Base-by-base conservation (phyloP, 2,113 vertebrate genomes). In the Tragulus kanchil region DNA sequence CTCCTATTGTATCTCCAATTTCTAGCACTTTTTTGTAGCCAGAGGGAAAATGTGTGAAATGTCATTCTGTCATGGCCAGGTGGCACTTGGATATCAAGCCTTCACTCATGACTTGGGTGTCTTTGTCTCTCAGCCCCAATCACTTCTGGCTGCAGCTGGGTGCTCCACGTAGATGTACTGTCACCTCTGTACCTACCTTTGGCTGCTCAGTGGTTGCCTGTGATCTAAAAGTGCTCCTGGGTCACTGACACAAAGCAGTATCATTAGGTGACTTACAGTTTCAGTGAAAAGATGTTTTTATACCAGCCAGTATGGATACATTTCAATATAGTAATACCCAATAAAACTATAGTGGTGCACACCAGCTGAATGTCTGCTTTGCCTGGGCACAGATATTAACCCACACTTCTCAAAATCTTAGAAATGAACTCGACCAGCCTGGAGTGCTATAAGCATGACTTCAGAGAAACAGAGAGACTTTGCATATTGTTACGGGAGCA, bases 91-190 rank as follows among this genome's bases (percentile, higher is more conserved):
- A 10, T 42, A 54, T 17, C 17, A 91, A 42, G 48, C 77, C 16
- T 61, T 78, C 4, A 15, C 31, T 65, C 23, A 15, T 2, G 25
- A 16, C 12, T 25, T 9, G 15, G 59, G 65, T 26, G 31, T 21
- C 36, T 58, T 28, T 6, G 2, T 1, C 56, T 5, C 15, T 50
- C 7, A 28, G 62, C 28, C 19, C 26, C 54, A 6, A 13, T 42
- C 10, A 59, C 48, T 69, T 6, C 28, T 16, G 15, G 42, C 1
- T 77, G 59, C 0, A 21, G 5, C 3, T 85, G 21, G 19, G 69
- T 28, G 6, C 8, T 64, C 17, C 31, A 25, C 1, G 2, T 2
- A 59, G 31, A 19, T 16, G 28, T 19, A 1, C 2, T 16, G 11
- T 8, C 19, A 21, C 19, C 23, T 88, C 25, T 62, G 3, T 10